Base-by-base conservation (phyloP, 2,888 invertebrate genomes). In the Entomobrya multifasciata region DNA sequence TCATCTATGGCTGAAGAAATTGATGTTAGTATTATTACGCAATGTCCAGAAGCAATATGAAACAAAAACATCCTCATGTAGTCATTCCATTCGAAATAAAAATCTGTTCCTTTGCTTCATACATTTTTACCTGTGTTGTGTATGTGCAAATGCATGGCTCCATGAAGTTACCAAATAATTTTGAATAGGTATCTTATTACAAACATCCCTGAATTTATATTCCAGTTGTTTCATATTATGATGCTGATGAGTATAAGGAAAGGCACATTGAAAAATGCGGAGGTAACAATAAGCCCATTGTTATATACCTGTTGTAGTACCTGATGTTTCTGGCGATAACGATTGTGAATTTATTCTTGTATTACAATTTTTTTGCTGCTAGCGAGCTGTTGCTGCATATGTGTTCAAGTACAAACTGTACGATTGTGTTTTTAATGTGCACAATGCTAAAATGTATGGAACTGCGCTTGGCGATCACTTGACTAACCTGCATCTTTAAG, bases 401-500 rank as follows among this genome's bases (percentile, higher is more conserved):
- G 78, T 62, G 47, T 60, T 62, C 25, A 65, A 70, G 27, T 30
- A 79, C 79, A 79, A n/a, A 27, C 17, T 36, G 36, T 36, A 36
- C 36, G 22, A 17, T 17, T 30, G 55, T 27, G 52, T 55, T 36
- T 36, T 74, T 20, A 49, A 15, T 70, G 49, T 67, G 67, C 67
- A 67, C 44, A 44, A 22, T 67, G 49, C 13, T 6, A 36, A 36
- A 36, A 36, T 49, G 70, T 70, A 70, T 70, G 70, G 49, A 70
- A 70, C 47, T 57, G 36, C 47, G 47, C 15, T 55, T 44, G 41
- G 52, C 77, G 25, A 78, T 52, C 79, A 74, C 86, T 76, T 76
- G 80, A 80, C 80, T 86, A 86, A 76, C 80, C 86, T 86, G 86
- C 74, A 86, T 86, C 65, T 85, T n/a, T 86, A 20, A 60, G 60